A percentile compares a stretch with the other conserved stretches of the same genome.
Evolutionary conservation across 2,888 invertebrate species (phyloP).

Genomic region (Drosophila mimica): DNA sequence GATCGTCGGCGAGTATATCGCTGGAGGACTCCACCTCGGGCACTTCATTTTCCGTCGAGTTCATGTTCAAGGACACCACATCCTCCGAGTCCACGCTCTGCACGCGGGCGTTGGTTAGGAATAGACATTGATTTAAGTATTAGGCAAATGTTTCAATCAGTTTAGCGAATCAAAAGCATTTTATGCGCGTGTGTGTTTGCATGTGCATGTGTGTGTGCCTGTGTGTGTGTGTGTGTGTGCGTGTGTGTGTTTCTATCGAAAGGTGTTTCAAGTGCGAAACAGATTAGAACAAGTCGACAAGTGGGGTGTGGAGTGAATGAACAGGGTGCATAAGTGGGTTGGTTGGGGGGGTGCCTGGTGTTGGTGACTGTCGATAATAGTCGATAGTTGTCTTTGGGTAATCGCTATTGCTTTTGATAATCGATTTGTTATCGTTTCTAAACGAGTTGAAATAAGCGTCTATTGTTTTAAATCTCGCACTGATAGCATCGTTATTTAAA

Average conservation of each 20-base stretch:
- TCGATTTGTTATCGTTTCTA: not conserved
- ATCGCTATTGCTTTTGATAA: not conserved
- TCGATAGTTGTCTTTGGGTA: not conserved
- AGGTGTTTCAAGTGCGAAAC: not conserved
- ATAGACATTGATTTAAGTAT: not conserved
- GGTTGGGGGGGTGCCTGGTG: not conserved
- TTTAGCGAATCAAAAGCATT: constrained; percentile 1
- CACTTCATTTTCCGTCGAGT: constrained; percentile 90
- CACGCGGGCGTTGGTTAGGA: not conserved
- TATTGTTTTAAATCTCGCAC: not conserved
- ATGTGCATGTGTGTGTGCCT: not conserved
- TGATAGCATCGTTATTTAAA: not conserved
- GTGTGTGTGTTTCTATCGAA: not conserved
- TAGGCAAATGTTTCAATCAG: not conserved
- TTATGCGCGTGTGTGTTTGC: not conserved
- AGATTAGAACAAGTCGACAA: not conserved
- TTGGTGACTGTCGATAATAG: not conserved
- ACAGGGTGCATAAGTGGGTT: not conserved
- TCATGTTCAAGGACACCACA: constrained; percentile 89
- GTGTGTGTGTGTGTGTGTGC: not conserved
- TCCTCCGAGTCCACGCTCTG: constrained; percentile 96
- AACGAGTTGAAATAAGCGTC: not conserved
- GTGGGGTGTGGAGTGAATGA: not conserved
- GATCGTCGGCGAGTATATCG: constrained; percentile 90
- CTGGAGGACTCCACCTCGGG: constrained; percentile 90